phyloP scores from a whole-genome alignment of 1,140 invertebrate species.

The Apocrypta bakeri region DNA sequence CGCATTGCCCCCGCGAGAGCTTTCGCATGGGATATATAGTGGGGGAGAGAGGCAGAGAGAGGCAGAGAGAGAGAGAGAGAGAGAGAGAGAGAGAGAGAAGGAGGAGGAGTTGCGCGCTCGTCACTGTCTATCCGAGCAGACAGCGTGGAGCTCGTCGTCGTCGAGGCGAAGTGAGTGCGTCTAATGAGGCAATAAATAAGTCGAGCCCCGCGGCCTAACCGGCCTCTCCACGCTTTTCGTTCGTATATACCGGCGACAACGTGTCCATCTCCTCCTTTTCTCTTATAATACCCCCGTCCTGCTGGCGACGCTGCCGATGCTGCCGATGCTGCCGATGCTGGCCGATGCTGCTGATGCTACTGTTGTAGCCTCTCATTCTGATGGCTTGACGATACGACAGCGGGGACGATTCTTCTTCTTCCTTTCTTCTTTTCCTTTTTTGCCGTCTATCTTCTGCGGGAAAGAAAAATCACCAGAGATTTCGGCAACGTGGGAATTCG shows the following conservation, averaged over 20 bases:
- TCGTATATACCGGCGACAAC: conserved; percentile 61
- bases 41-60: background rate
- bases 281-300: conserved; percentile 38
- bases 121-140: conserved; percentile 75
- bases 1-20: conserved; percentile 34
- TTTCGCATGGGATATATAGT: background rate
- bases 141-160: conserved; percentile 69
- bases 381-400: conserved; percentile 41
- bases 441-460: conserved; percentile 15
- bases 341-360: too few species aligned
- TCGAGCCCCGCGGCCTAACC: conserved; percentile 68
- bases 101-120: conserved; percentile 59
- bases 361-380: conserved; percentile 49
- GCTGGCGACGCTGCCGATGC: too few species aligned
- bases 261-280: conserved; percentile 58
- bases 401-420: conserved; percentile 49
- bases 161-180: conserved; percentile 70
- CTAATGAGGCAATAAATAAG: conserved; percentile 76
- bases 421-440: conserved; percentile 35
- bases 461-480: conserved; percentile 1
- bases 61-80: conserved; percentile 2
- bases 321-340: too few species aligned
- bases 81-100: conserved; percentile 44
- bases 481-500: conserved; percentile 40
- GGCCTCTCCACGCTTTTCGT: conserved; percentile 72